Evolutionary conservation across 2,797 vertebrate species (phyloP).

Genomic region (Botia almorhae): DNA sequence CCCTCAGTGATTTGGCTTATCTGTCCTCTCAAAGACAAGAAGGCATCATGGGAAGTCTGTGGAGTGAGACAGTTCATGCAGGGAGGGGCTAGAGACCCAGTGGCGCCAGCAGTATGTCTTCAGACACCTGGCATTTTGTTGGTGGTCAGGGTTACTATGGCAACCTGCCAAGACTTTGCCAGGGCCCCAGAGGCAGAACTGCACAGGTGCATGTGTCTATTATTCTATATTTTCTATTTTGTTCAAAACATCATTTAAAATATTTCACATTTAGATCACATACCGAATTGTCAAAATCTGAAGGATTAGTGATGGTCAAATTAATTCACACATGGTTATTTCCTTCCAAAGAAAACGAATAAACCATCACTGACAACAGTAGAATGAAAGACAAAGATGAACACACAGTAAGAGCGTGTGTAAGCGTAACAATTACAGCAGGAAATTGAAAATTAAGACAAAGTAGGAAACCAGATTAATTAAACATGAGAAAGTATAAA

Average conservation of each 20-base stretch:
- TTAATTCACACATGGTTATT: neutral
- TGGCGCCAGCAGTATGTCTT: constrained; percentile 56
- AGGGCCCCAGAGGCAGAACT: constrained; percentile 41
- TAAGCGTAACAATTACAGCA: neutral
- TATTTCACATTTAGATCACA: neutral
- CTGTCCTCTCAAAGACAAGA: constrained; percentile 24
- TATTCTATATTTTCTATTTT: constrained; percentile 4
- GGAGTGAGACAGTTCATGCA: constrained; percentile 51
- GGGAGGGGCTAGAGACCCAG: constrained; percentile 53
- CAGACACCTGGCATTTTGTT: constrained; percentile 66
- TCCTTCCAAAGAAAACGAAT: neutral
- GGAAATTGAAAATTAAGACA: neutral
- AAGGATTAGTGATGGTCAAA: neutral
- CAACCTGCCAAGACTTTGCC: constrained; percentile 57
- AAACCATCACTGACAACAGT: neutral
- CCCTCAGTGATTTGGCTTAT: constrained; percentile 34
- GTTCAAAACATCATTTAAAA: neutral
- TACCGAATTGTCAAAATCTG: neutral
- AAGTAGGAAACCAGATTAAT: constrained; percentile 1
- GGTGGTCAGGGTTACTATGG: constrained; percentile 63
- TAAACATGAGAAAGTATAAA: neutral
- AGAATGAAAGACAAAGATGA: constrained; percentile 34
- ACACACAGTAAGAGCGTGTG: constrained; percentile 24
- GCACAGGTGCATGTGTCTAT: constrained; percentile 34
- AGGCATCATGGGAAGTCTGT: constrained; percentile 39